Evolutionary conservation across 1,140 invertebrate genomes (phyloP).

Genomic region (Zelostemma sp.): DNA sequence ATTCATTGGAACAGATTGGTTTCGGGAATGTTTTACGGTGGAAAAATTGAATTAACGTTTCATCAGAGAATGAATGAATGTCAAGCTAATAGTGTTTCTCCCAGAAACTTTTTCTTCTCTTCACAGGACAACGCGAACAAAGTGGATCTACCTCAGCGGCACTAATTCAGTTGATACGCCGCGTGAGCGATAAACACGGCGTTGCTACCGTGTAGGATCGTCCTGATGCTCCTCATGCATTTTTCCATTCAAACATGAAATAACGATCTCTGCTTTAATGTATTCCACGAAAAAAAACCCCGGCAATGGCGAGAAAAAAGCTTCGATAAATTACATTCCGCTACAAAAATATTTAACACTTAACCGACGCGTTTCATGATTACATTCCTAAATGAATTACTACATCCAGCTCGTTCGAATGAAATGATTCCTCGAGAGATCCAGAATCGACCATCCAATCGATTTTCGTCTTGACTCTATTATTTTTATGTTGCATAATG

Average conservation of each 20-base stretch:
- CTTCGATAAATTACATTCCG: slow-evolving; percentile 10
- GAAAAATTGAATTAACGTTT: slow-evolving; percentile 51
- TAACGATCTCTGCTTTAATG: slow-evolving; percentile 33
- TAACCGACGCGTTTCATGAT: not conserved
- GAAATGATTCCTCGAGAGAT: too few relatives aligned
- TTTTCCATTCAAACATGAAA: slow-evolving; percentile 44
- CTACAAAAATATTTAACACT: not conserved
- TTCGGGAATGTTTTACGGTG: slow-evolving; percentile 42
- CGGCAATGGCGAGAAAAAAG: slow-evolving; percentile 5
- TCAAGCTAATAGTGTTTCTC: slow-evolving; percentile 44
- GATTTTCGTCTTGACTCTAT: too few relatives aligned
- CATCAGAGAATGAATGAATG: slow-evolving; percentile 47
- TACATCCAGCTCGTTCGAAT: too few relatives aligned
- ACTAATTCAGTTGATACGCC: slow-evolving; percentile 57
- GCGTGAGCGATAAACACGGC: slow-evolving; percentile 50
- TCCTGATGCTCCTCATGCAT: slow-evolving; percentile 45
- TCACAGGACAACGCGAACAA: slow-evolving; percentile 54
- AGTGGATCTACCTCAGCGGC: slow-evolving; percentile 57
- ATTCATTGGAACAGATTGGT: slow-evolving; percentile 27
- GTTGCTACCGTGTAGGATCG: slow-evolving; percentile 45
- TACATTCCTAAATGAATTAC: too few relatives aligned
- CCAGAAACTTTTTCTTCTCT: slow-evolving; percentile 44
- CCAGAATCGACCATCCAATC: too few relatives aligned
- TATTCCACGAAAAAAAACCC: slow-evolving; percentile 20
- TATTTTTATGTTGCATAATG: too few relatives aligned